Evolutionary conservation across 2,113 vertebrate genomes (phyloP), one percentile per base, ranked within the genome.

Genomic region (Diadophis punctatus): DNA sequence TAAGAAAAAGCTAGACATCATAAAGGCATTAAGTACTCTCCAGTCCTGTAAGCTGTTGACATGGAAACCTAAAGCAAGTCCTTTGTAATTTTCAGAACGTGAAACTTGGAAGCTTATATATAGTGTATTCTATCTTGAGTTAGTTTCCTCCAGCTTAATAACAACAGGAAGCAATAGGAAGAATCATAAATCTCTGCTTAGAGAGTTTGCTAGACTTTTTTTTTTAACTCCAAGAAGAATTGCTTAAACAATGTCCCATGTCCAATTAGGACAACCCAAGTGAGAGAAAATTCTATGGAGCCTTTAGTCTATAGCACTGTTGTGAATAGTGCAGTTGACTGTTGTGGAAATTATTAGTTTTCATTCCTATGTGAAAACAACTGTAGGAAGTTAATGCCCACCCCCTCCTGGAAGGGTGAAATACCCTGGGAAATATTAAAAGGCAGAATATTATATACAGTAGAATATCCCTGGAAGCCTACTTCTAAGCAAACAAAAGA

Each of bases 1-100:
- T 1, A 92, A 30, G 20, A n/a, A 34, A 56, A 80, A 30, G 30
- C 93, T 90, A 90, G 55, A 91, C 91, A 93, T 93, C 80, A 27
- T 39, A 95, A 91, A 27, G 16, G 92, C 94, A 90, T 93, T 56
- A 94, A 86, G 60, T 68, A n/a, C 90, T 2, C 0, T 18, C 20
- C 74, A 4, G 11, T 34, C 8, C 56, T n/a, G 34, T 91, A 88
- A 9, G 3, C 3, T 52, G 87, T 90, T 93, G 90, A 91, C 87
- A 95, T 20, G 27, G 91, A 94, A 96, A 96, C 91, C 93, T 92
- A 88, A 87, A 93, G 58, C 48, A 74, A 93, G 92, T 30, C 94
- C 8, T 92, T 84, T 56, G 4, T 87, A 92, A 0, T 52, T 53
- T 89, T 20, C 74, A 91, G 86, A 27, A 56, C 6, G 20, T 6